phyloP scores from a whole-genome alignment of 2,113 vertebrate genomes.

The Bufo bufo region DNA sequence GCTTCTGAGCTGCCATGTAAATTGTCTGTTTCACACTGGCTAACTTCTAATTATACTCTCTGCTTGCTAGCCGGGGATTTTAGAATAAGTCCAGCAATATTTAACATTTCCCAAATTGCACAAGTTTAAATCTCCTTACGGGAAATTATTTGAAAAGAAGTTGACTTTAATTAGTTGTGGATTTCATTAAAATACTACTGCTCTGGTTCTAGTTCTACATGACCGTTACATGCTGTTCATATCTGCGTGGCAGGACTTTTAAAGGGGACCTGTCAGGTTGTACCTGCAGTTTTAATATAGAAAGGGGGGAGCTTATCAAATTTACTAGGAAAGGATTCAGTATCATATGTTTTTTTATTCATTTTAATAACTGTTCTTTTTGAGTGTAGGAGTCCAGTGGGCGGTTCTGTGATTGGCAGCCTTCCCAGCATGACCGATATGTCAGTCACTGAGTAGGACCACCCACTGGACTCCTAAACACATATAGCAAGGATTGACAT shows the following conservation, averaged over 20 bases:
- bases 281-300: too few relatives aligned
- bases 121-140: conserved; percentile 38
- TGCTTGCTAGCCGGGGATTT: conserved; percentile 23
- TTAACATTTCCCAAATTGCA: conserved; percentile 17
- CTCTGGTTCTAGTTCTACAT: background rate
- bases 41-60: conserved; percentile 51
- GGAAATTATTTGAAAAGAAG: background rate
- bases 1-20: conserved; percentile 39
- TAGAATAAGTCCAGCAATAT: conserved; percentile 7
- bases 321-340: too few relatives aligned
- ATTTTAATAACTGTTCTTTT: too few relatives aligned
- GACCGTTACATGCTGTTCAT: background rate
- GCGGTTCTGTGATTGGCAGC: too few relatives aligned
- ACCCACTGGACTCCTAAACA: too few relatives aligned
- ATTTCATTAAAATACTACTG: conserved; percentile 10
- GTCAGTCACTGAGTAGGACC: too few relatives aligned
- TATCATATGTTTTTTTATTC: too few relatives aligned
- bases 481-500: too few relatives aligned
- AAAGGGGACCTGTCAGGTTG: too few relatives aligned
- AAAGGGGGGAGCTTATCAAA: too few relatives aligned
- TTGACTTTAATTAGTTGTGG: conserved; percentile 38
- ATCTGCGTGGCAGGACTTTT: background rate
- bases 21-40: conserved; percentile 45
- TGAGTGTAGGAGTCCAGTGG: too few relatives aligned
- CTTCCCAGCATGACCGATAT: too few relatives aligned